Base-by-base conservation (phyloP, 2,888 invertebrate species). In the Drosophila maculinotata region DNA sequence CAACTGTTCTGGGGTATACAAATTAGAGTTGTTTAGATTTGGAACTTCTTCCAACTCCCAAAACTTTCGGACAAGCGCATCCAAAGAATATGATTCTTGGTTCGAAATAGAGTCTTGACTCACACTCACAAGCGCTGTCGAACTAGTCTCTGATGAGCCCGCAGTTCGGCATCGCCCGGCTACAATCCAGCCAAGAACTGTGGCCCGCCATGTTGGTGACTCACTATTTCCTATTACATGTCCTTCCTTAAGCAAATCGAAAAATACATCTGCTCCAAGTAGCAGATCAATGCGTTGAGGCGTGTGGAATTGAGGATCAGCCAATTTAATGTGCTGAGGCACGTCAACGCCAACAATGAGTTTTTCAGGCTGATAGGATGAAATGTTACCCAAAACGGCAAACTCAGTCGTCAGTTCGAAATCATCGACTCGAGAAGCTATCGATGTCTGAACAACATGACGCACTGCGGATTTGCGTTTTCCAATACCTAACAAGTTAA, bases 161-260 rank as follows among this genome's bases (percentile, higher is more conserved):
- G n/a, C n/a, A n/a, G n/a, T n/a, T n/a, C n/a, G n/a, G n/a, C n/a
- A n/a, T n/a, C n/a, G n/a, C n/a, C n/a, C n/a, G n/a, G n/a, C n/a
- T 26, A 26, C 26, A 26, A 8, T 26, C 3, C 26, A 26, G 26
- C 26, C 4, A 26, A 26, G 26, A 26, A 1, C 26, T 20, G 20
- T 20, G 20, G 26, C 26, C 26, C 9, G 8, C 2, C 26, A 17
- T 44, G n/a, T n/a, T n/a, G n/a, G n/a, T n/a, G n/a, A n/a, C n/a
- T n/a, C n/a, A n/a, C n/a, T n/a, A n/a, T n/a, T n/a, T n/a, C n/a
- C n/a, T n/a, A n/a, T n/a, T n/a, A n/a, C n/a, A n/a, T n/a, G 36
- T 20, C 36, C 36, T 36, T 36, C 5, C 17, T 36, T 36, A 2
- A 36, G 17, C 36, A 36, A 36, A 36, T 36, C 36, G 39, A 39